Evolutionary conservation across 64 coral and sea anemone species (phyloP).

Genomic region (Actinia tenebrosa): DNA sequence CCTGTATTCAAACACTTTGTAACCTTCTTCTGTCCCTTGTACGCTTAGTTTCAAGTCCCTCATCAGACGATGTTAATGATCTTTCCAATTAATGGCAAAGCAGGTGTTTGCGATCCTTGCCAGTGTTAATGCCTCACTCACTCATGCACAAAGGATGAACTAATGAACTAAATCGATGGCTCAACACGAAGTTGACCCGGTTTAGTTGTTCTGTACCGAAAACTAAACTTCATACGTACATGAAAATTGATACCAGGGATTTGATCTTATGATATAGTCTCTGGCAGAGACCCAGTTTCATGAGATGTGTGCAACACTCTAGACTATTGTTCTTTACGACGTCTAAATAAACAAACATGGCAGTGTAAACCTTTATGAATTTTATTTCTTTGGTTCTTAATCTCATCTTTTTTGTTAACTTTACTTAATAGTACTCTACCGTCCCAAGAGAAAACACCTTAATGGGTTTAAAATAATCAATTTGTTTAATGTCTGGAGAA

Average conservation of each 20-base stretch:
- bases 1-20: no score
- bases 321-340: background rate
- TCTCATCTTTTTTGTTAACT: background rate
- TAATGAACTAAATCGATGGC: background rate
- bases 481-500: background rate
- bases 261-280: background rate
- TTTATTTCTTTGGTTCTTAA: background rate
- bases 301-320: background rate
- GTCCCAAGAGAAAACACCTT: background rate
- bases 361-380: background rate
- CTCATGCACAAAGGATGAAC: background rate
- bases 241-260: background rate
- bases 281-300: background rate
- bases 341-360: background rate
- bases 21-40: background rate
- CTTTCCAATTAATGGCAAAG: no score
- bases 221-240: background rate
- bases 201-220: background rate
- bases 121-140: background rate
- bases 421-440: background rate
- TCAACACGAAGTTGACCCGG: background rate
- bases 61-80: background rate
- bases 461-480: background rate
- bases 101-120: background rate
- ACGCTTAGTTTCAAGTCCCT: background rate